Evolutionary conservation across 2,888 invertebrate species (phyloP), one percentile per base, ranked within the genome.

Genomic region (Kryphioiulus occultus): DNA sequence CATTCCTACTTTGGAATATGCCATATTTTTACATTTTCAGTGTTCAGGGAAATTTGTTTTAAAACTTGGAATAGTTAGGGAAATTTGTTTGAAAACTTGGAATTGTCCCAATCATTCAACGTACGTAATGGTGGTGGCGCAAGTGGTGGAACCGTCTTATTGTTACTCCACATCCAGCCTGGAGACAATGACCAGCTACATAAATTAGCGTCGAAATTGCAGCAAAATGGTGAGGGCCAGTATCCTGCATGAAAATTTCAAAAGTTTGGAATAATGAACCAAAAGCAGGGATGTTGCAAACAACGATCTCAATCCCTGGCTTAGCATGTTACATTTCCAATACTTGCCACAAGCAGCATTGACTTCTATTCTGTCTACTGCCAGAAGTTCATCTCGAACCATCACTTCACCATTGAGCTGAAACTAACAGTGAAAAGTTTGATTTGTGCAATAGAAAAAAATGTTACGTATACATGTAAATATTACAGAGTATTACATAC

Each of bases 281-380:
- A 9, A 68, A 22, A 26, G 68, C 68, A 68, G 68, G 19, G 26
- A 26, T 26, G n/a, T 47, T 47, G 17, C 1, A 47, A 47, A 47
- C 19, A 53, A 19, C 3, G 1, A 7, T n/a, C 19, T 53, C 9
- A 26, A 68, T 26, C 2, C 19, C 26, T 3, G 4, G 0, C 68
- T 22, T n/a, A 1, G 68, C 30, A 26, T 78, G 1, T 53, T 53
- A n/a, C 53, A 44, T 44, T 44, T 53, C 42, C 19, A 53, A 30
- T 78, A 78, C 78, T 78, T 30, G 15, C 78, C 78, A 78, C 78
- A 78, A 2, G 30, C 78, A 26, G 78, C 26, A 30, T 78, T 78
- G 78, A 78, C 78, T 78, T 78, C 30, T 30, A 78, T 30, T 30
- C 22, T 10, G 17, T 85, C 85, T n/a, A 85, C 85, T 42, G 85